These are phyloP conservation scores for Tachina fera DNA, from an alignment of 2,888 invertebrate species.

Conservation along the genomic window DNA sequence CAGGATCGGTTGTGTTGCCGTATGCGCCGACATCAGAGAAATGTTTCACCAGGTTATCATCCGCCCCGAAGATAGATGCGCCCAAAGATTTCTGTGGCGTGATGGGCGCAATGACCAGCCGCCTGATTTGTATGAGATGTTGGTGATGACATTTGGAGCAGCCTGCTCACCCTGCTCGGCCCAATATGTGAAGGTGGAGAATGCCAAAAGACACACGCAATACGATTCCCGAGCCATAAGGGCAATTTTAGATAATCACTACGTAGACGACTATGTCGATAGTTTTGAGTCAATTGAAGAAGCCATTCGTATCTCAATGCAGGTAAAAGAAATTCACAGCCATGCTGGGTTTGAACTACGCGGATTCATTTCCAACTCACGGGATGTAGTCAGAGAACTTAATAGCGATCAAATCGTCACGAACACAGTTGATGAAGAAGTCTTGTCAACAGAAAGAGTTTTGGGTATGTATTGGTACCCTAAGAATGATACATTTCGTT, in stretches of 20 bases:
- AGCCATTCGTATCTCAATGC: no score
- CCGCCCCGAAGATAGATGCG: neutral
- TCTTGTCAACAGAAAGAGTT: no score
- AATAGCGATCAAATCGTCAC: no score
- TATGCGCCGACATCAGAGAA: constrained; percentile 28
- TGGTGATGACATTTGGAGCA: constrained; percentile 44
- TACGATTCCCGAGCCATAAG: constrained; percentile 54
- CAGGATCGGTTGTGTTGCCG: constrained; percentile 18
- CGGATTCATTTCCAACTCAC: no score
- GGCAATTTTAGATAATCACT: constrained; percentile 52
- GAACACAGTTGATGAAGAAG: no score
- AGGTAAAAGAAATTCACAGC: no score
- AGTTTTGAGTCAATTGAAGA: constrained; percentile 5
- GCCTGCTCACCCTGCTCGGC: constrained; percentile 3
- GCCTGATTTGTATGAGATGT: constrained; percentile 22
- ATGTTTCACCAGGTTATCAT: constrained; percentile 31
- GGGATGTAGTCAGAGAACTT: no score
- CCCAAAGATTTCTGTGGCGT: neutral
- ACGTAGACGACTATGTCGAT: constrained; percentile 61
- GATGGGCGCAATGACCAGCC: neutral
- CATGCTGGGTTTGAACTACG: no score
- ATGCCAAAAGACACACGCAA: constrained; percentile 39
- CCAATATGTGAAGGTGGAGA: constrained; percentile 40
- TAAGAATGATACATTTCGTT: neutral
- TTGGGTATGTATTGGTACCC: no score